Conservation (phyloP, 2,888 invertebrate genomes). For the Orthosia cruda region DNA sequence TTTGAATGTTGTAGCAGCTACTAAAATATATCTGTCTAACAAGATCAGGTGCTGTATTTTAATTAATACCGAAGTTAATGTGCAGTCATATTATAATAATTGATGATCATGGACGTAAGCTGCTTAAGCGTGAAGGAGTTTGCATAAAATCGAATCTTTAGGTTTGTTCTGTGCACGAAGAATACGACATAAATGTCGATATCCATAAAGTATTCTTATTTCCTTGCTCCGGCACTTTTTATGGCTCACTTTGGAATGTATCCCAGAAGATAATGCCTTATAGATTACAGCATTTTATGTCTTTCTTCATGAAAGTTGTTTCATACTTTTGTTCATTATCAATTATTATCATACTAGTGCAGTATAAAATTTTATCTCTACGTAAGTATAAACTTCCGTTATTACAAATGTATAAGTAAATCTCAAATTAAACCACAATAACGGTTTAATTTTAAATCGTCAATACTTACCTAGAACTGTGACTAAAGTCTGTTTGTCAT, state of each 20-base stretch:
- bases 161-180: constrained; percentile 14
- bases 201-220: constrained; percentile 42
- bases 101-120: constrained; percentile 32
- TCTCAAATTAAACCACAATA: constrained; percentile 38
- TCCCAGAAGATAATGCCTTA: constrained; percentile 10
- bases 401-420: constrained; percentile 1
- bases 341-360: background rate
- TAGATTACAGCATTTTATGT: constrained; percentile 30
- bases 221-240: constrained; percentile 42
- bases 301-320: constrained; percentile 25
- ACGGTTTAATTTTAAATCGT: constrained; percentile 42
- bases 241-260: constrained; percentile 39
- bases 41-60: constrained; percentile 28
- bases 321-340: background rate
- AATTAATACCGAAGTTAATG: constrained; percentile 16
- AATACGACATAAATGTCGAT: constrained; percentile 32
- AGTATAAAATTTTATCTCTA: background rate
- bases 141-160: constrained; percentile 38
- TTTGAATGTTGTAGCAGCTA: constrained; percentile 13
- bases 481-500: constrained; percentile 67
- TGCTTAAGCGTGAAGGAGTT: constrained; percentile 10
- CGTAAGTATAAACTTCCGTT: background rate
- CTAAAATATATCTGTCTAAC: background rate
- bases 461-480: constrained; percentile 60
- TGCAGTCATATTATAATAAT: constrained; percentile 21